Conservation (phyloP, 1,140 invertebrate species). For the Drosophila takahashii region DNA sequence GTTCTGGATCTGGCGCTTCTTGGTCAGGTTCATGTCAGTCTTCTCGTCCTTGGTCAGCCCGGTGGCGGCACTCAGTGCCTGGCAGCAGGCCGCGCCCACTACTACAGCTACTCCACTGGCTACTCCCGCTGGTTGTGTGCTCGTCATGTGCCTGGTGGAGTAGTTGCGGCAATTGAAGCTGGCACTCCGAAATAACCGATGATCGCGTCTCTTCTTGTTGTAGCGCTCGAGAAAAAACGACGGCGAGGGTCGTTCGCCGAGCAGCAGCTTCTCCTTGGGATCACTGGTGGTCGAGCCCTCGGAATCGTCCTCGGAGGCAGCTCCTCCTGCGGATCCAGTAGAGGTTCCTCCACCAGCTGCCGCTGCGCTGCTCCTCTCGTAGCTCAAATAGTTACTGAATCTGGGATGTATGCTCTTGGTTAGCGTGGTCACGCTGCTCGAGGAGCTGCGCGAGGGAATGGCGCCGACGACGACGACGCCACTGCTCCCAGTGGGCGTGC, state of each 20-base stretch:
- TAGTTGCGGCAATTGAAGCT: constrained; percentile 84
- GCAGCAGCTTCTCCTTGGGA: constrained; percentile 77
- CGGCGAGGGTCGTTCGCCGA: constrained; percentile 62
- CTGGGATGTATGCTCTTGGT: constrained; percentile 59
- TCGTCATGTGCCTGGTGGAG: constrained; percentile 66
- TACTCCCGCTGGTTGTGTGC: constrained; percentile 5
- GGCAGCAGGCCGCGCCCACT: constrained; percentile 53
- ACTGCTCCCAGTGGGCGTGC: constrained; percentile 49
- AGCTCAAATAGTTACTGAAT: constrained; percentile 56
- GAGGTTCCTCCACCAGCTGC: not conserved
- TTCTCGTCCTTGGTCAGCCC: constrained; percentile 92
- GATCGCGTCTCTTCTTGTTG: constrained; percentile 82
- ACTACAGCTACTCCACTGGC: constrained; percentile 24
- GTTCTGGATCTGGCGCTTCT: constrained; percentile 88
- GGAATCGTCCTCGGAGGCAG: constrained; percentile 78
- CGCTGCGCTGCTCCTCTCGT: constrained; percentile 35
- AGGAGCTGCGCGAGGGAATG: constrained; percentile 23
- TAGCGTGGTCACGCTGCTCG: constrained; percentile 30
- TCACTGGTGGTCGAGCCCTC: constrained; percentile 84
- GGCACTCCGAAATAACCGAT: constrained; percentile 82
- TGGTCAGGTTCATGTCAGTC: constrained; percentile 91
- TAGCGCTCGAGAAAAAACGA: constrained; percentile 84
- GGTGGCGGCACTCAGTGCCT: constrained; percentile 50
- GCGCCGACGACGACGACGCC: constrained; percentile 23
- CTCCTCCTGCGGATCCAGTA: constrained; percentile 18